Evolutionary conservation across 2,888 invertebrate genomes (phyloP).

Genomic region (Rambutsinella grinnellia): DNA sequence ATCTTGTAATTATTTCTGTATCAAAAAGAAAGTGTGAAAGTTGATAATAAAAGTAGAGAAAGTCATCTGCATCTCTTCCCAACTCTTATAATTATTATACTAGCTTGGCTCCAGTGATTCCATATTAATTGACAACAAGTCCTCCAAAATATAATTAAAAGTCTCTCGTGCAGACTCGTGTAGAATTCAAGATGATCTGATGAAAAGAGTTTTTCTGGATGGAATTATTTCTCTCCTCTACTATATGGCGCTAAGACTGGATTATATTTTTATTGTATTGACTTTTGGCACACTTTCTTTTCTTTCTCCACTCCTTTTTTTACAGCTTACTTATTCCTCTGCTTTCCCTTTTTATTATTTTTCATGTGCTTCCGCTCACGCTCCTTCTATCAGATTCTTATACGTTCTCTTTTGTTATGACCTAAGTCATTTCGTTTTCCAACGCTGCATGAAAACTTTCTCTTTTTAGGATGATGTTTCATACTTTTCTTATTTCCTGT

Average conservation of each 20-base stretch:
- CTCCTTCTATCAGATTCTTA: too few relatives aligned
- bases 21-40: too few relatives aligned
- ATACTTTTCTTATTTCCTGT: too few relatives aligned
- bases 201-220: background rate
- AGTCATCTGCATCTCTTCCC: background rate
- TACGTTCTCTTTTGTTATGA: too few relatives aligned
- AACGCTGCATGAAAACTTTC: too few relatives aligned
- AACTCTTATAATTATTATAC: background rate
- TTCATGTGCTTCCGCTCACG: too few relatives aligned
- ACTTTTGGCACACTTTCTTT: background rate
- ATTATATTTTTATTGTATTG: background rate
- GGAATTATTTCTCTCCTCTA: background rate
- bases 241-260: background rate
- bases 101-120: constrained; percentile 9
- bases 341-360: too few relatives aligned
- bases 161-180: constrained; percentile 8
- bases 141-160: constrained; percentile 40
- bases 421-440: too few relatives aligned
- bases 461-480: too few relatives aligned
- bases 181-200: constrained; percentile 19
- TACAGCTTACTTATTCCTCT: too few relatives aligned
- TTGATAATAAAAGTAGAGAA: too few relatives aligned
- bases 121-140: constrained; percentile 24
- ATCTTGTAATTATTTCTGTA: too few relatives aligned
- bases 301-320: background rate